phyloP scores from a whole-genome alignment of 1,140 invertebrate species.

The Aphaenogaster floridana region DNA sequence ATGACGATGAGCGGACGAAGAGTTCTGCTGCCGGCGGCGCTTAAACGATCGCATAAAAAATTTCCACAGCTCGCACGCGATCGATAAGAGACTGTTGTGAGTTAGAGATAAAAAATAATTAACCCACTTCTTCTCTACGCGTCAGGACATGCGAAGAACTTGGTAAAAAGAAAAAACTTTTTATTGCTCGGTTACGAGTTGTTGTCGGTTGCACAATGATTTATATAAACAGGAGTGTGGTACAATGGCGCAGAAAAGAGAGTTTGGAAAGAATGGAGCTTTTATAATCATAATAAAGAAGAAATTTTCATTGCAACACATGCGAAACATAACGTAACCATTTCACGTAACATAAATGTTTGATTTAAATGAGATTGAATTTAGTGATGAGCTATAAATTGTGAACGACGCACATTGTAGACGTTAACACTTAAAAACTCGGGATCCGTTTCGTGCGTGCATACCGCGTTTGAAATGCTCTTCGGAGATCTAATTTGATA shows the following conservation, averaged over 20 bases:
- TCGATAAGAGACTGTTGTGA: not conserved
- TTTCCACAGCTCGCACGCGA: not conserved
- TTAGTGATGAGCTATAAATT: not conserved
- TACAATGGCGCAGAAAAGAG: not conserved
- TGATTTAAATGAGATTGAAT: not conserved
- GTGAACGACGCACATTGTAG: not conserved
- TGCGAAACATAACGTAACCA: not conserved
- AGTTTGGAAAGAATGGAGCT: not conserved
- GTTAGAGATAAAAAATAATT: slow-evolving; percentile 40
- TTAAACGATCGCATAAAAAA: slow-evolving; percentile 16
- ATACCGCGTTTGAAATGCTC: not conserved
- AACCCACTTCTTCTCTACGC: slow-evolving; percentile 4
- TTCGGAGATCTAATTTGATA: not conserved
- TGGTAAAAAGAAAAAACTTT: not conserved
- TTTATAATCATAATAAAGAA: not conserved
- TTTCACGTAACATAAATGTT: not conserved
- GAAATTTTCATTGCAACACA: not conserved
- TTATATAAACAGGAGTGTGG: slow-evolving; percentile 7
- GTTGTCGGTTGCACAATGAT: slow-evolving; percentile 8
- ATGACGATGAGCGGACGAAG: not conserved
- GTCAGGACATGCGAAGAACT: not conserved
- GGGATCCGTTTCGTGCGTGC: not conserved
- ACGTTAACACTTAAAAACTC: not conserved
- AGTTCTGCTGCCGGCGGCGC: not conserved
- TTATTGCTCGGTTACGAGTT: not conserved